A percentile compares a stretch with the other conserved stretches of the same genome.
Evolutionary conservation across 1,140 invertebrate species (phyloP).

Genomic region (Drosophila rufa): DNA sequence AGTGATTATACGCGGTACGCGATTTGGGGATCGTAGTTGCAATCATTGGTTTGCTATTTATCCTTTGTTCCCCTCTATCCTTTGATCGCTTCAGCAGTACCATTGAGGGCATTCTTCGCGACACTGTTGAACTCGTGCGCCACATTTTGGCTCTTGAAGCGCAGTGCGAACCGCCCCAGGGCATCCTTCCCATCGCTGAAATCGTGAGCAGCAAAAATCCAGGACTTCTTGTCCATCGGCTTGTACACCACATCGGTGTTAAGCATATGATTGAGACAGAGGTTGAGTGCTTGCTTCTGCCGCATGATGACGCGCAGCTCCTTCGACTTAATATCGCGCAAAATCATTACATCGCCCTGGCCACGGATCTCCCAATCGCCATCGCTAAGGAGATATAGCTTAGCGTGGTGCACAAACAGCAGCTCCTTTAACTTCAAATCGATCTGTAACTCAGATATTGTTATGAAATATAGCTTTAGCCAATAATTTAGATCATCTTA

Average conservation of each 20-base stretch:
- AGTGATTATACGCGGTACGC: too few species aligned
- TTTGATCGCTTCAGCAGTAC: too few species aligned
- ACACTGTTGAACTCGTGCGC: too few species aligned
- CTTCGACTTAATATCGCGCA: neutral
- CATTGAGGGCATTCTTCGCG: too few species aligned
- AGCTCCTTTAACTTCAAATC: neutral
- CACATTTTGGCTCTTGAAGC: too few species aligned
- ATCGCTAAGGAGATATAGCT: neutral
- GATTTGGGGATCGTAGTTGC: too few species aligned
- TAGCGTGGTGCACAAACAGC: neutral
- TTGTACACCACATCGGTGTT: too few species aligned
- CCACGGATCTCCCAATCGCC: neutral
- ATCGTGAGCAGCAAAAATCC: neutral
- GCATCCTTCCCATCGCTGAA: too few species aligned
- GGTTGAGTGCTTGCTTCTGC: neutral
- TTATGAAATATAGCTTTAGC: neutral
- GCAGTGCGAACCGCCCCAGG: too few species aligned
- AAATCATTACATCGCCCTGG: neutral
- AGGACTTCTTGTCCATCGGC: constrained; percentile 2
- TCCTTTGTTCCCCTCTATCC: too few species aligned
- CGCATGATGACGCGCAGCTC: neutral
- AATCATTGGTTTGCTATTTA: too few species aligned
- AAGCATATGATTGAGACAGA: neutral
- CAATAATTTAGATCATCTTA: neutral
- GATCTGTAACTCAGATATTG: neutral